These are phyloP conservation scores for Pandion haliaetus DNA, from an alignment of 2,113 vertebrate genomes.

Conservation along the genomic window DNA sequence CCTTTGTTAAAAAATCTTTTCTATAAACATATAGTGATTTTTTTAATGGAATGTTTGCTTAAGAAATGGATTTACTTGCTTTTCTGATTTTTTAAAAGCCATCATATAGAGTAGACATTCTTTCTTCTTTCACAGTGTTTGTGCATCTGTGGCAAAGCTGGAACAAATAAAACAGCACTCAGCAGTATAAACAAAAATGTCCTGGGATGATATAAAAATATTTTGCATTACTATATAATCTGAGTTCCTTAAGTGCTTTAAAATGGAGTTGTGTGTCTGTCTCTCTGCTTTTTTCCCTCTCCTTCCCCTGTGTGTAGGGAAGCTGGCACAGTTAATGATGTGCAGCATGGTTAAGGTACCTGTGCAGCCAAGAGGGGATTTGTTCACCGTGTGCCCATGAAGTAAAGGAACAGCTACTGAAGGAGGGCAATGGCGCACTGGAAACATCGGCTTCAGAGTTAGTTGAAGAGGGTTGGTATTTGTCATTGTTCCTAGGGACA, in stretches of 20 bases:
- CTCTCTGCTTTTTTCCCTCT: neutral
- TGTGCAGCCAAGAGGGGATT: neutral
- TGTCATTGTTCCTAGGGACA: neutral
- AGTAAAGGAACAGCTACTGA: neutral
- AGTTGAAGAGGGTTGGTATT: neutral
- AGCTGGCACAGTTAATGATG: neutral
- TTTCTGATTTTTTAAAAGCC: neutral
- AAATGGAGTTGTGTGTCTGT: neutral
- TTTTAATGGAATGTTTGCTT: slow-evolving; percentile 21
- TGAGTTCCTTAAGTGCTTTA: neutral
- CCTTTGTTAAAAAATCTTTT: slow-evolving; percentile 66
- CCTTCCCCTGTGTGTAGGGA: neutral
- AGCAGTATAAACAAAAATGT: neutral
- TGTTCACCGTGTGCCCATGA: too few relatives aligned
- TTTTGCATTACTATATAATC: neutral
- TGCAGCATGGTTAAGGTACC: neutral
- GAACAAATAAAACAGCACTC: slow-evolving; percentile 11
- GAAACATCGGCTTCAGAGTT: neutral
- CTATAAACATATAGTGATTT: slow-evolving; percentile 66
- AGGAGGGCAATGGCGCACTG: neutral
- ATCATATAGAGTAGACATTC: neutral
- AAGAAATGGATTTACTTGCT: slow-evolving; percentile 29
- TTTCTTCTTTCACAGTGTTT: neutral
- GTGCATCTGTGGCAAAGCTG: slow-evolving; percentile 11
- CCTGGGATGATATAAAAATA: slow-evolving; percentile 14